These are phyloP conservation scores for Rhinella marina DNA, from an alignment of 2,797 vertebrate genomes.

Conservation along the genomic window DNA sequence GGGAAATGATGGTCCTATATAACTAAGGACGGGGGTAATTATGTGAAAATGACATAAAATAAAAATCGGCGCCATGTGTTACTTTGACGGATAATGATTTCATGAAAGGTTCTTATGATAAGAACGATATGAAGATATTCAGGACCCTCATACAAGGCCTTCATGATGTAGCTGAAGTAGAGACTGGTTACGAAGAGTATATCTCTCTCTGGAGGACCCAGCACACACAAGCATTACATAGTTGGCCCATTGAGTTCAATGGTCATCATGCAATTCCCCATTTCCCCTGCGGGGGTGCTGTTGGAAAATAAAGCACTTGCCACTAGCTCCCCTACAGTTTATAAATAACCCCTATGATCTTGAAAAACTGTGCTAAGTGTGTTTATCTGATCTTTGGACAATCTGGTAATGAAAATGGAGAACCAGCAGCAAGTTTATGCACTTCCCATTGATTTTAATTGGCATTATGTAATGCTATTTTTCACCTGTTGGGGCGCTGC, in stretches of 20 bases:
- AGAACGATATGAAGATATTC: neutral
- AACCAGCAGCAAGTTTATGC: neutral
- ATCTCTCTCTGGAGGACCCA: neutral
- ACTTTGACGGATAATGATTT: neutral
- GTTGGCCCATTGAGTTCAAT: neutral
- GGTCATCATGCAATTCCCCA: neutral
- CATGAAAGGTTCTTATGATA: neutral
- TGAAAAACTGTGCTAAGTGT: neutral
- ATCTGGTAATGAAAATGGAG: no score
- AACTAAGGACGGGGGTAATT: conserved; percentile 15
- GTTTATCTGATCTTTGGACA: neutral
- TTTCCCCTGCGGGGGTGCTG: neutral
- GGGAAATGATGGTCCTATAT: conserved; percentile 7
- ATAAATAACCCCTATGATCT: neutral
- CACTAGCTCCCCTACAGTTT: neutral
- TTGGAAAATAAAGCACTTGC: neutral
- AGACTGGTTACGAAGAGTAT: neutral
- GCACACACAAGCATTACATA: neutral
- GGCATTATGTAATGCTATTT: neutral
- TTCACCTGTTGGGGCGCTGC: neutral
- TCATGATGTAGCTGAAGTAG: neutral
- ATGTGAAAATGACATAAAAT: neutral
- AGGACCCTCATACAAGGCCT: neutral
- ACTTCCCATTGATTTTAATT: neutral
- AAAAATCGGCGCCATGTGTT: neutral